Base-by-base conservation (phyloP, 2,113 vertebrate genomes). In the Nesogale talazaci region DNA sequence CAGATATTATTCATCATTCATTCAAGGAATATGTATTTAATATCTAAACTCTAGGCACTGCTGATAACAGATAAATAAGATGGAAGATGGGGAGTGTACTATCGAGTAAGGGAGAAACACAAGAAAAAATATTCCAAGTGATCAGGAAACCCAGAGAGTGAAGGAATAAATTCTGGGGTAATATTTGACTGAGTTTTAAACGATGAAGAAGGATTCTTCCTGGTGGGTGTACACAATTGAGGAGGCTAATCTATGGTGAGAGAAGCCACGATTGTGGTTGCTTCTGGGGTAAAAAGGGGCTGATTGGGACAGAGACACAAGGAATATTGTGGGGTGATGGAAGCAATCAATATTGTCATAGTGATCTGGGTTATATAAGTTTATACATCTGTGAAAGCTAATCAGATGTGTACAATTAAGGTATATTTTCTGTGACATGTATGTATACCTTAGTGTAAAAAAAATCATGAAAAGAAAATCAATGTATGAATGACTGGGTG, bases 51-150 rank as follows among this genome's bases (percentile, higher is more conserved):
- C 38, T 29, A 46, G 52, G 57, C 74, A 77, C 61, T 22, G 15
- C 42, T 84, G 84, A 40, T 31, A 77, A 59, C 88, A 90, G 88
- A 75, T 83, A 82, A 80, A 52, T 76, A 88, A 57, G 67, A 76
- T 34, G 38, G 40, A 76, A 76, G 76, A 56, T 31, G 46, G 46
- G 46, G 46, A 93, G 80, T 86, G 22, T 56, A 19, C 76, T 78
- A 36, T 94, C 83, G 75, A 42, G n/a, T 52, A n/a, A 19, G 46
- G 46, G 19, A 83, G 56, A 78, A 20, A 38, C 57, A 52, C 84
- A 31, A 82, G 56, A 86, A 88, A 70, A 96, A 88, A 92, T 91
- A 75, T 61, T 92, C 87, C 61, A 56, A 90, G 82, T 90, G 56
- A 83, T 81, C 42, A 85, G 69, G 31, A 70, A 90, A 80, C 56